A percentile compares a stretch with the other conserved stretches of the same genome.
phyloP scores from a whole-genome alignment of 2,113 vertebrate species.

The Tyrannus savana region DNA sequence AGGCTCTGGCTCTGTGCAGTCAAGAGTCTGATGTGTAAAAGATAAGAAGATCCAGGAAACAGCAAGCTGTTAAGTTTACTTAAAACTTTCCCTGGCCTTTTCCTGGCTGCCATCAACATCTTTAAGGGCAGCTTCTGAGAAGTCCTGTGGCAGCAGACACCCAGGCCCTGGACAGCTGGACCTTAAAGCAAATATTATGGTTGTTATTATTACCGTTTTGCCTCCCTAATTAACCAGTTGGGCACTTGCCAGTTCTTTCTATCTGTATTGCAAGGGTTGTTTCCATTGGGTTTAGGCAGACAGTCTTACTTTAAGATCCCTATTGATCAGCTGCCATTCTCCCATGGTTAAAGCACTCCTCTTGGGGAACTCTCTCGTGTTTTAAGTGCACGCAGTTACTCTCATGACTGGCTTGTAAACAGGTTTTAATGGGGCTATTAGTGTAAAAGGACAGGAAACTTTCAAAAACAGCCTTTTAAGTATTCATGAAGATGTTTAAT shows the following conservation, averaged over 20 bases:
- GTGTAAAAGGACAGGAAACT: slow-evolving; percentile 93
- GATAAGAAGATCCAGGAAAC: background rate
- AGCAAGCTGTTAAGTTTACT: background rate
- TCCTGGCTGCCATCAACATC: slow-evolving; percentile 5
- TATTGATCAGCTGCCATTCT: slow-evolving; percentile 81
- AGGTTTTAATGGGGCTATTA: slow-evolving; percentile 96
- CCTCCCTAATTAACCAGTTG: slow-evolving; percentile 84
- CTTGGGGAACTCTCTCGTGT: slow-evolving; percentile 78
- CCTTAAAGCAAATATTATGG: slow-evolving; percentile 21
- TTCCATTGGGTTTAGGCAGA: slow-evolving; percentile 78
- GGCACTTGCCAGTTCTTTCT: slow-evolving; percentile 72
- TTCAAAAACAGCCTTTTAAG: slow-evolving; percentile 87
- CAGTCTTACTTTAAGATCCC: slow-evolving; percentile 83
- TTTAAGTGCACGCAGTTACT: slow-evolving; percentile 89
- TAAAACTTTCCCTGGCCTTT: background rate
- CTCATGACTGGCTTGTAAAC: slow-evolving; percentile 89
- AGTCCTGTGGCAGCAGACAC: slow-evolving; percentile 59
- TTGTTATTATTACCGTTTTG: slow-evolving; percentile 41
- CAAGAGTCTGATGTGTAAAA: background rate
- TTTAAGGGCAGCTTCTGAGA: slow-evolving; percentile 28
- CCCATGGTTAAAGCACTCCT: slow-evolving; percentile 74
- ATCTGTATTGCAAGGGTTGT: slow-evolving; percentile 56
- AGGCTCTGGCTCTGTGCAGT: background rate
- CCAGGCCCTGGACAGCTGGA: slow-evolving; percentile 16
- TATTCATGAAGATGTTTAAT: slow-evolving; percentile 93